Evolutionary conservation across 2,113 vertebrate species (phyloP).

Genomic region (Hyperopisus bebe): DNA sequence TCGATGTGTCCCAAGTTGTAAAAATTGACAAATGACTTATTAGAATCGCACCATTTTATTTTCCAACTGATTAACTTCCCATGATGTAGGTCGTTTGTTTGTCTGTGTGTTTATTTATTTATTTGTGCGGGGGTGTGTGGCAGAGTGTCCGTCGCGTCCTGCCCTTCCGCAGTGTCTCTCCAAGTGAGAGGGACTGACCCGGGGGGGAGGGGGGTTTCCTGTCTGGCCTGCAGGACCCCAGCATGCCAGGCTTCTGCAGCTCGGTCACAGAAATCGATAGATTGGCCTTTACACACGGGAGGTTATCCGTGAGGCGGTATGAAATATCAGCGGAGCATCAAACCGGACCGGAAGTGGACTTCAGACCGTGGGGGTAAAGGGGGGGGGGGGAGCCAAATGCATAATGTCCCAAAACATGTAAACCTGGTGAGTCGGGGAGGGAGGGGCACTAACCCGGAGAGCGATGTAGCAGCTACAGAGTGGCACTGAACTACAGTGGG

Average conservation of each 20-base stretch:
- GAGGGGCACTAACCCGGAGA: neutral
- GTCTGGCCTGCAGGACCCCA: neutral
- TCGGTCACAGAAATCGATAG: neutral
- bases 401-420: neutral
- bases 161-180: neutral
- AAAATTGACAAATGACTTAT: slow-evolving; percentile 75
- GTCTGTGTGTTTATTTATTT: slow-evolving; percentile 6
- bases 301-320: neutral
- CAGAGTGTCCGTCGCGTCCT: slow-evolving; percentile 20
- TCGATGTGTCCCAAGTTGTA: slow-evolving; percentile 69
- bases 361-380: slow-evolving; percentile 43
- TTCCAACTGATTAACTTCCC: slow-evolving; percentile 69
- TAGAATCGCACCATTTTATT: slow-evolving; percentile 69
- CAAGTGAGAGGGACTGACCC: neutral
- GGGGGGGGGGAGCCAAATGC: slow-evolving; percentile 18
- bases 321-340: neutral
- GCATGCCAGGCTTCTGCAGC: neutral
- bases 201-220: neutral
- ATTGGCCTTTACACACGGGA: neutral
- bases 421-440: neutral
- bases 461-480: neutral
- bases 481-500: neutral
- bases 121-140: neutral
- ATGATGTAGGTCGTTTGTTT: slow-evolving; percentile 40
- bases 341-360: neutral